Evolutionary conservation across 2,888 invertebrate species (phyloP).

Genomic region (Glomeris marginata): DNA sequence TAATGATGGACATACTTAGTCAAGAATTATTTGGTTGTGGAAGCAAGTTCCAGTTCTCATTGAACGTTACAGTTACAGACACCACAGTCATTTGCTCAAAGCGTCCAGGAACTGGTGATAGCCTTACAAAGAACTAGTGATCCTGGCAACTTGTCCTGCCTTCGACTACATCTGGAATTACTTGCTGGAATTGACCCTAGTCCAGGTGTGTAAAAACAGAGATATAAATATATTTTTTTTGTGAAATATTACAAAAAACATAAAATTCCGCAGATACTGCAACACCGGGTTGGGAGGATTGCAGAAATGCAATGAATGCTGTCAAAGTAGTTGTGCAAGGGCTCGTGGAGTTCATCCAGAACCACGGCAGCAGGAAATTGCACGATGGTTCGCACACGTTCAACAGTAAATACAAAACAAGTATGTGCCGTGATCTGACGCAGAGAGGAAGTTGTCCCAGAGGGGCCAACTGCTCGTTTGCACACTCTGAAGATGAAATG

Average conservation of each 20-base stretch:
- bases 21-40: neutral
- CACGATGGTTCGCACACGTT: constrained; percentile 25
- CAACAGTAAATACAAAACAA: constrained; percentile 70
- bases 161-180: constrained; percentile 64
- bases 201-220: constrained; percentile 50
- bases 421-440: constrained; percentile 73
- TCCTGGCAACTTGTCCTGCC: constrained; percentile 59
- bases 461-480: constrained; percentile 75
- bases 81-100: constrained; percentile 74
- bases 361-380: constrained; percentile 46
- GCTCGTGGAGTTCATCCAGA: constrained; percentile 58
- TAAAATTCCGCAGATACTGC: constrained; percentile 25
- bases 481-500: constrained; percentile 79
- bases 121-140: constrained; percentile 79
- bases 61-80: constrained; percentile 53
- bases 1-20: neutral
- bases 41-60: constrained; percentile 1
- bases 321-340: constrained; percentile 49
- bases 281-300: constrained; percentile 28
- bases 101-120: constrained; percentile 78
- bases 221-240: neutral
- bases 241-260: neutral
- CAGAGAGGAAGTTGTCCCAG: constrained; percentile 68
- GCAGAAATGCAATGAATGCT: constrained; percentile 28
- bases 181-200: constrained; percentile 75